These are phyloP conservation scores for Mnemiopsis leidyi DNA, from an alignment of 37 sponge, comb jelly and placozoan species.

Conservation along the genomic window DNA sequence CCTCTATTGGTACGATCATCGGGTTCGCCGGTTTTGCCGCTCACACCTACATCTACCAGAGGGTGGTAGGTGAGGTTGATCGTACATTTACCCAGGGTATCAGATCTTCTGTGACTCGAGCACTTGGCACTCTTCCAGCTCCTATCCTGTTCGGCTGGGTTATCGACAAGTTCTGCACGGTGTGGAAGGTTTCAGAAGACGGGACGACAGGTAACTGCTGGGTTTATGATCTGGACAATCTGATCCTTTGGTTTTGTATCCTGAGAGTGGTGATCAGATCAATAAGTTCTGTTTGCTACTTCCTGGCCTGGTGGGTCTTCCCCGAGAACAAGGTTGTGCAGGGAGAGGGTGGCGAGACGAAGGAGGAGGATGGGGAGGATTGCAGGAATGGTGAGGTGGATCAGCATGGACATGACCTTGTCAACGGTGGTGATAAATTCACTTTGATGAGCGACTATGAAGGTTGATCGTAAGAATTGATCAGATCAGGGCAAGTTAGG, in stretches of 20 bases:
- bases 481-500: no score
- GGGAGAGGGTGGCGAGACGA: not conserved
- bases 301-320: constrained; percentile 18
- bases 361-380: not conserved
- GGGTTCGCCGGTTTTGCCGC: constrained; percentile 44
- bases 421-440: no score
- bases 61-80: constrained; percentile 26
- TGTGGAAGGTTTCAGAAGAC: constrained; percentile 35
- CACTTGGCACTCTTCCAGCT: constrained; percentile 51
- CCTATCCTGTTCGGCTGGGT: constrained; percentile 48
- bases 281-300: not conserved
- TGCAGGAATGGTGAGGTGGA: no score
- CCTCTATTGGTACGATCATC: not conserved
- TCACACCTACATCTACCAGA: constrained; percentile 57
- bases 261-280: not conserved
- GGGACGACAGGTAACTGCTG: constrained; percentile 24
- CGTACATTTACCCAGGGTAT: constrained; percentile 32
- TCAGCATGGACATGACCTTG: no score
- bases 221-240: constrained; percentile 8
- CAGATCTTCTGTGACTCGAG: constrained; percentile 17
- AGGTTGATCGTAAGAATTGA: no score
- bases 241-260: not conserved
- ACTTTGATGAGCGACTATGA: no score
- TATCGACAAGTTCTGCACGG: constrained; percentile 51
- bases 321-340: not conserved